A percentile compares a stretch with the other conserved stretches of the same genome.
Conservation (phyloP, 2,113 vertebrate species). For the Spilogale gracilis region DNA sequence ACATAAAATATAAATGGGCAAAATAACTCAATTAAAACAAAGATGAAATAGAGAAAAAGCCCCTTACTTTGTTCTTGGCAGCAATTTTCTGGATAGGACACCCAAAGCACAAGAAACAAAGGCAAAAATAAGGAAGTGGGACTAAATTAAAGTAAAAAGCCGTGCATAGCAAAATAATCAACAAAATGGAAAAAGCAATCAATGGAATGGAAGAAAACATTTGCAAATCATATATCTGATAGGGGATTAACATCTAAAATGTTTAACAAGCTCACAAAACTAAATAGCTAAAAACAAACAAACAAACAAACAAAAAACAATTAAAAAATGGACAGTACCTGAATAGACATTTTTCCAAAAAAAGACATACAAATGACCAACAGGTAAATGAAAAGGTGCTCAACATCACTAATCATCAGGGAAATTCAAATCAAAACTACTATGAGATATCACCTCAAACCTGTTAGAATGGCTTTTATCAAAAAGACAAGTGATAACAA, state of each 20-base stretch:
- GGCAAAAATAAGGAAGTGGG: background rate
- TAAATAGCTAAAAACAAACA: too few species aligned
- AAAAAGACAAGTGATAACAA: background rate
- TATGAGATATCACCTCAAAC: background rate
- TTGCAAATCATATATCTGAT: background rate
- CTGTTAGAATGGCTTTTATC: background rate
- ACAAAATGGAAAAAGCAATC: background rate
- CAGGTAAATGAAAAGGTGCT: background rate
- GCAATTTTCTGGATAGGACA: background rate
- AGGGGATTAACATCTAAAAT: background rate
- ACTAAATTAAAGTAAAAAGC: background rate
- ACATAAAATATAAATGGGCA: background rate
- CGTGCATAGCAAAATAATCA: background rate
- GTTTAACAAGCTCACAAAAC: background rate
- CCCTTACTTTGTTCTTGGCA: background rate
- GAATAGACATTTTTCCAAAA: too few species aligned
- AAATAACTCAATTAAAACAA: background rate
- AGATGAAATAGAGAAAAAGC: background rate
- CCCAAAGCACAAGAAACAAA: background rate
- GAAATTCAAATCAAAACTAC: constrained; percentile 1
- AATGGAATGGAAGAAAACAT: background rate
- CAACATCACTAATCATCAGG: background rate
- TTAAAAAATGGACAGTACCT: too few species aligned
- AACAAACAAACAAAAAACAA: too few species aligned
- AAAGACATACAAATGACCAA: background rate